Percentiles rank a stretch among this genome's conserved stretches.
These are phyloP conservation scores for Drosophila prostipennis DNA, from an alignment of 2,888 invertebrate species.

Conservation along the genomic window DNA sequence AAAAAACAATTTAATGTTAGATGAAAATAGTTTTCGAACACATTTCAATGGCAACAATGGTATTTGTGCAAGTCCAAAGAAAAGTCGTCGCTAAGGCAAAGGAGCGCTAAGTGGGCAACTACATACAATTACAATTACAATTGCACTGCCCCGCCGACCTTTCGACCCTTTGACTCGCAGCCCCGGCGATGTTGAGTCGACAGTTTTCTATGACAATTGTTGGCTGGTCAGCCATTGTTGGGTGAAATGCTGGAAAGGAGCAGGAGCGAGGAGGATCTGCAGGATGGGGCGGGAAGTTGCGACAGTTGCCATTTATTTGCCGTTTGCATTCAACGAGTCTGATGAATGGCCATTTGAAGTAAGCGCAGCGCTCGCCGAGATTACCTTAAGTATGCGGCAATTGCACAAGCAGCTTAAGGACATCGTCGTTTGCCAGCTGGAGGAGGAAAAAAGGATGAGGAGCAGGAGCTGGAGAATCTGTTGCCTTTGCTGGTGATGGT, in stretches of 20 bases:
- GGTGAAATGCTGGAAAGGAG: conserved; percentile 2
- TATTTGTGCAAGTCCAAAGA: conserved; percentile 45
- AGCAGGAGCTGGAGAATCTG: conserved; percentile 1
- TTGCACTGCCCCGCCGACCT: conserved; percentile 35
- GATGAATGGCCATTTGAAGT: conserved; percentile 78
- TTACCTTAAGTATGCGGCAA: conserved; percentile 79
- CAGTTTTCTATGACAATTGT: conserved; percentile 74
- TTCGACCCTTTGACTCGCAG: conserved; percentile 9
- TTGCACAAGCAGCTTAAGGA: conserved; percentile 72
- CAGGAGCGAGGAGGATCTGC: conserved; percentile 1
- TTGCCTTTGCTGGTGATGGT: conserved; percentile 30
- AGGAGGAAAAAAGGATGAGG: background rate
- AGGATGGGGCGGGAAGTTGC: conserved; percentile 19
- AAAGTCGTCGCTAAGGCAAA: conserved; percentile 69
- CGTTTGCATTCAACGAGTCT: conserved; percentile 76
- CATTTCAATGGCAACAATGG: conserved; percentile 70
- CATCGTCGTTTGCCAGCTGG: conserved; percentile 48
- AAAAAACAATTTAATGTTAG: conserved; percentile 47
- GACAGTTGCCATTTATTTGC: conserved; percentile 71
- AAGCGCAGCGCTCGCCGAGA: conserved; percentile 71
- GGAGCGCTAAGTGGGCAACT: conserved; percentile 73
- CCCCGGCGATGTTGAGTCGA: conserved; percentile 40
- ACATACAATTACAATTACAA: conserved; percentile 69
- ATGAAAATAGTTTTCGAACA: conserved; percentile 66
- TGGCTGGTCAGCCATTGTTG: conserved; percentile 68